phyloP scores from a whole-genome alignment of 30 jellyfish, hydroid and myxozoan genomes.

The Aurelia coerulea region DNA sequence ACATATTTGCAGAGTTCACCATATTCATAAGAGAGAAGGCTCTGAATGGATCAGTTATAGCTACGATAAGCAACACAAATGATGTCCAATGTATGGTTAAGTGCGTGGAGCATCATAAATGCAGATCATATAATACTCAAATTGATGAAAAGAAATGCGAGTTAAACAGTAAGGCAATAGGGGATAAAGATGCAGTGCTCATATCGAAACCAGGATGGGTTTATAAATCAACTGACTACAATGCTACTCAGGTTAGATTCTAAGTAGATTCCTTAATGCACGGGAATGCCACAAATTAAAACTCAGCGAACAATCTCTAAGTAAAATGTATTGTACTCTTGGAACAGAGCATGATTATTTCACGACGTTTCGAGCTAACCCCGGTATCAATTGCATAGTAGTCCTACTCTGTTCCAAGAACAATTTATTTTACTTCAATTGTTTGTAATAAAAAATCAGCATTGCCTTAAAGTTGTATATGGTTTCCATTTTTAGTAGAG shows the following conservation, averaged over 20 bases:
- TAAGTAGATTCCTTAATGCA: neutral
- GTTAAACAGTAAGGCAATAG: neutral
- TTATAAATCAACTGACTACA: constrained; percentile 16
- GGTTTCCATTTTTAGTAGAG: no score
- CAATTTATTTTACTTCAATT: no score
- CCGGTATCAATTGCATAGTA: no score
- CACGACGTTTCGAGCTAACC: no score
- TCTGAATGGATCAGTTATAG: neutral
- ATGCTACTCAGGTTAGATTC: neutral
- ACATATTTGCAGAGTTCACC: constrained; percentile 6
- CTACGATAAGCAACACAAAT: neutral
- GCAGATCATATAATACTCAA: constrained; percentile 6
- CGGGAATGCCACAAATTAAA: no score
- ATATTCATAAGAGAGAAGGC: neutral
- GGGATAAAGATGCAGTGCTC: neutral
- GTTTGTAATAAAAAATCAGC: neutral
- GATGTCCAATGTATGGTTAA: constrained; percentile 16
- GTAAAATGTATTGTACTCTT: no score
- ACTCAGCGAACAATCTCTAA: no score
- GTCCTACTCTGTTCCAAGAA: no score
- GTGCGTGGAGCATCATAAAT: constrained; percentile 2
- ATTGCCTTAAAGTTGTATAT: neutral
- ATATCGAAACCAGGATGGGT: constrained; percentile 6
- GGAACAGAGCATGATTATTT: no score
- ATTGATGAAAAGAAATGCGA: neutral